Base-by-base conservation (phyloP, 2,888 invertebrate species). In the Sesia apiformis region DNA sequence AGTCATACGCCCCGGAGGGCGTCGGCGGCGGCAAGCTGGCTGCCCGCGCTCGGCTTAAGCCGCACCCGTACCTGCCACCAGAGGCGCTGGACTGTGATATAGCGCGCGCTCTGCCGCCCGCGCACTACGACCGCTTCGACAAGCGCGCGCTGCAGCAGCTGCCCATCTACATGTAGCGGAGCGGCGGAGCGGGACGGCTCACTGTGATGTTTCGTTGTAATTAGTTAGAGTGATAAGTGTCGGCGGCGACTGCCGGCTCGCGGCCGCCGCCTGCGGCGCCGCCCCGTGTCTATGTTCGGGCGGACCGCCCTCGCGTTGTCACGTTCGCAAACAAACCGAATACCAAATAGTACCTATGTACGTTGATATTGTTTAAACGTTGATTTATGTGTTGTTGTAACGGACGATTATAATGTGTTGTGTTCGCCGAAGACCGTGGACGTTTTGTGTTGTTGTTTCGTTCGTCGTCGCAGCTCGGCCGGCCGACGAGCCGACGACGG, bases 131-230 rank as follows among this genome's bases (percentile, higher is more conserved):
- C 64, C 87, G 87, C 75, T 86, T 86, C 76, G 87, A 86, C 82
- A 84, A 84, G 80, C 85, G 88, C 65, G 78, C 85, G 69, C 81
- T 88, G 79, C 88, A 84, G 77, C 87, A 88, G 85, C 84, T 88
- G 79, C 88, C 88, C 56, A 84, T 88, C 79, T 88, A 85, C 85
- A 84, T 88, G 87, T 88, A 86, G 84, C 79, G 74, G 70, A 60
- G 66, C 64, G 66, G 84, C 79, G 74, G 70, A 60, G 66, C 64
- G 66, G 65, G 67, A n/a, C 52, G 42, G 55, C 49, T 73, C 72
- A 80, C 84, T 84, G 83, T 83, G 84, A 81, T 83, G 84, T 83
- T 81, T 73, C 78, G 66, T 78, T 81, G 81, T 84, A 78, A 80
- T 78, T 81, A 81, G 76, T 75, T 81, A 81, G 67, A 57, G 82